Conservation (phyloP, 2,113 vertebrate species). For the Neofelis nebulosa region DNA sequence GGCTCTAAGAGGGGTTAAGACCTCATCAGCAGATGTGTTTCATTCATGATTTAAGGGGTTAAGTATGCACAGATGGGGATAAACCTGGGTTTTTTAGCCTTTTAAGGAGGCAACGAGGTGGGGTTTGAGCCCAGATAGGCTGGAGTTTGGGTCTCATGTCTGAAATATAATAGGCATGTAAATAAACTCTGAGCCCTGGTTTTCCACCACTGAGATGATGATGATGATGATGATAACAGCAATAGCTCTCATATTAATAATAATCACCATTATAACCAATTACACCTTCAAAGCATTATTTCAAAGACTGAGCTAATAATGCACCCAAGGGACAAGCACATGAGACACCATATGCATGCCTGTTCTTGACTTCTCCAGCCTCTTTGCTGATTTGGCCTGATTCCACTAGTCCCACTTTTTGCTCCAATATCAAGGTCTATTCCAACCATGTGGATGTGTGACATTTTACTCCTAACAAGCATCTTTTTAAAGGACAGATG, state of each 20-base stretch:
- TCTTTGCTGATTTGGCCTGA: not conserved
- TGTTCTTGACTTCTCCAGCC: not conserved
- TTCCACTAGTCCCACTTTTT: not conserved
- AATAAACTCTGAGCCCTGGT: not conserved
- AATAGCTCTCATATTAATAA: not conserved
- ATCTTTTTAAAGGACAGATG: not conserved
- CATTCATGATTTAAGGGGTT: not conserved
- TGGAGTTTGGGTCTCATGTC: not conserved
- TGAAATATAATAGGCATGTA: not conserved
- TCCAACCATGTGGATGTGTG: not conserved
- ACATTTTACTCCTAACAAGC: not conserved
- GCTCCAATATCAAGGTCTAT: not conserved
- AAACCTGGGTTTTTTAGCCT: not conserved
- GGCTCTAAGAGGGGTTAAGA: not conserved
- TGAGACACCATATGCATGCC: not conserved
- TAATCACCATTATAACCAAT: not conserved
- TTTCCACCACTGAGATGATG: not conserved
- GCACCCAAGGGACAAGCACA: not conserved
- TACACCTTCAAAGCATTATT: not conserved
- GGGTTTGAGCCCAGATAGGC: not conserved
- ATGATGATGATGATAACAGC: not conserved
- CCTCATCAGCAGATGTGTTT: not conserved
- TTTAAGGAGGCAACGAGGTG: not conserved
- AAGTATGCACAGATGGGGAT: not conserved
- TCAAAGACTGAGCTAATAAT: slow-evolving; percentile 8